Percentiles rank a stretch among this genome's conserved stretches.
Evolutionary conservation across 2,888 invertebrate species (phyloP).

Genomic region (Tachystola acroxantha): DNA sequence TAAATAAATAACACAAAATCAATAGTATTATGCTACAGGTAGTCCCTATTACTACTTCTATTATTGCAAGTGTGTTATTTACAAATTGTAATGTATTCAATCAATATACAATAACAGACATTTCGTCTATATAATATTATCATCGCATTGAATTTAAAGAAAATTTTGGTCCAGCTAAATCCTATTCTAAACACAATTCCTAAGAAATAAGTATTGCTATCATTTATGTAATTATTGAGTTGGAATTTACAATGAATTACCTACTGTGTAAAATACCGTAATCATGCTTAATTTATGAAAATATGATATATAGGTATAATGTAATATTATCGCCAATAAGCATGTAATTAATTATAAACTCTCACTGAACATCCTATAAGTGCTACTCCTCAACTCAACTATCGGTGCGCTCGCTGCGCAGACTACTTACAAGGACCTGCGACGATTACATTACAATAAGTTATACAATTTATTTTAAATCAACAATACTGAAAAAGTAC

Average conservation of each 20-base stretch:
- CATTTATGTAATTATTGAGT: slow-evolving; percentile 33
- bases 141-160: slow-evolving; percentile 60
- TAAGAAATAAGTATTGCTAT: slow-evolving; percentile 63
- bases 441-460: slow-evolving; percentile 5
- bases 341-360: slow-evolving; percentile 7
- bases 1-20: slow-evolving; percentile 64
- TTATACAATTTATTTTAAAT: slow-evolving; percentile 7
- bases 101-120: slow-evolving; percentile 60
- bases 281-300: slow-evolving; percentile 2
- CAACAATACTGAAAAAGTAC: slow-evolving; percentile 11
- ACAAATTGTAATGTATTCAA: slow-evolving; percentile 53
- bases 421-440: slow-evolving; percentile 6
- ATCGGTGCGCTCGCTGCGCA: background rate
- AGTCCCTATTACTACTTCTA: slow-evolving; percentile 57
- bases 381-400: slow-evolving; percentile 3
- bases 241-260: slow-evolving; percentile 47
- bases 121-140: slow-evolving; percentile 44
- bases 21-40: slow-evolving; percentile 43
- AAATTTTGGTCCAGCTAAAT: slow-evolving; percentile 78
- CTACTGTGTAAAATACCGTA: slow-evolving; percentile 5
- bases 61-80: slow-evolving; percentile 68
- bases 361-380: slow-evolving; percentile 7
- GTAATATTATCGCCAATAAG: slow-evolving; percentile 9
- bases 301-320: slow-evolving; percentile 7
- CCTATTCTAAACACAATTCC: slow-evolving; percentile 70